Conservation (phyloP, 64 coral and sea anemone species). For the Hydrozoanthus tunicans region DNA sequence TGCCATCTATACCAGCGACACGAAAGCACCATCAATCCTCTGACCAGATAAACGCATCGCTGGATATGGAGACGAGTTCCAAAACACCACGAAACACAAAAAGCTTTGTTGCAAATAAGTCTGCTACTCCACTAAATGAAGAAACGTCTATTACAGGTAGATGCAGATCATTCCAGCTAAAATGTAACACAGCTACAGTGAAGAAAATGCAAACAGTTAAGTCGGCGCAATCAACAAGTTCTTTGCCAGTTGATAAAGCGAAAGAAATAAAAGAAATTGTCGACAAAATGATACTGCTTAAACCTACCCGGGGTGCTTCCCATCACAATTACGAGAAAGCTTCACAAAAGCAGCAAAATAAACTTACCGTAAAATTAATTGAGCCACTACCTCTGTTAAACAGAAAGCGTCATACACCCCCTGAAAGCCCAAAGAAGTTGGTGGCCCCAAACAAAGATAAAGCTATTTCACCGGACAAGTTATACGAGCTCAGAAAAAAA, state of each 20-base stretch:
- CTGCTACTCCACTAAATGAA: neutral
- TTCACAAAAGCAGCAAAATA: constrained; percentile 15
- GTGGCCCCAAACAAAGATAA: neutral
- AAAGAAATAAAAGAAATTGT: constrained; percentile 9
- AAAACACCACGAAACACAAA: neutral
- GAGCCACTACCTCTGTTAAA: constrained; percentile 24
- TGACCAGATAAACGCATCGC: too few relatives aligned
- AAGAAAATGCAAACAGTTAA: neutral
- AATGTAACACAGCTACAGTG: neutral
- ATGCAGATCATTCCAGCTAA: neutral
- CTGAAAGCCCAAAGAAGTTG: neutral
- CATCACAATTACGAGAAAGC: neutral
- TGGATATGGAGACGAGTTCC: too few relatives aligned
- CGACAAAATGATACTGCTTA: constrained; percentile 15
- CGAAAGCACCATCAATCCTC: too few relatives aligned
- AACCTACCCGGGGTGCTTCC: neutral
- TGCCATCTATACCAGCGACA: too few relatives aligned
- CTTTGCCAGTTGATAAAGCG: neutral
- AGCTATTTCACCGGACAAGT: constrained; percentile 16
- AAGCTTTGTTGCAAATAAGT: neutral
- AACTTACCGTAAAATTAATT: neutral
- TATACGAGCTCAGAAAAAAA: constrained; percentile 24
- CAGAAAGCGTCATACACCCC: neutral
- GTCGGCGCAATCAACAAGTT: neutral
- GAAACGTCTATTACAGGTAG: neutral